Conservation (phyloP, 2,113 vertebrate species). For the Leuciscus idus region DNA sequence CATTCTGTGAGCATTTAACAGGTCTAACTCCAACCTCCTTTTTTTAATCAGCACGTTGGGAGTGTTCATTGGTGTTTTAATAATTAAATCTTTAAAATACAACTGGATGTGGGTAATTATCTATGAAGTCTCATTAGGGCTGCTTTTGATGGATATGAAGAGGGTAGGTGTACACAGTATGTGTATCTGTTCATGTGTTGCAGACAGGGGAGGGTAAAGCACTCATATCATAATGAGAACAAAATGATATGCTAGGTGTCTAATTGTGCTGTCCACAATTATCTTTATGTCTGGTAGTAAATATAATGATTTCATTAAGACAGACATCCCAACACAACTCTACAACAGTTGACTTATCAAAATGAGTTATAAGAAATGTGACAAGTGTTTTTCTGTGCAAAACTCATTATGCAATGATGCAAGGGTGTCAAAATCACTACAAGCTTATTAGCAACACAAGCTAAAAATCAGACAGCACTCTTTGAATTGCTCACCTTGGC, state of each 20-base stretch:
- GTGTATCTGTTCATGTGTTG: constrained; percentile 26
- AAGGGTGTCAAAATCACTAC: not conserved
- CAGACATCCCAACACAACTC: not conserved
- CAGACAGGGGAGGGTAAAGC: not conserved
- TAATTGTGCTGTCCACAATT: constrained; percentile 26
- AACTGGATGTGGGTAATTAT: constrained; percentile 41
- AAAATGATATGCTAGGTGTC: not conserved
- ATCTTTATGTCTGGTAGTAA: constrained; percentile 14
- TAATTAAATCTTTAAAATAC: constrained; percentile 33
- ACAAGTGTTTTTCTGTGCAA: not conserved
- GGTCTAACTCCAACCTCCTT: not conserved
- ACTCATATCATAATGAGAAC: constrained; percentile 8
- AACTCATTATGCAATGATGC: not conserved
- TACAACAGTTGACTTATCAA: not conserved
- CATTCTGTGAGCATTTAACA: constrained; percentile 35
- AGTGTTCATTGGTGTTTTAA: constrained; percentile 18
- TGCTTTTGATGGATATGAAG: not conserved
- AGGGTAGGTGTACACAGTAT: not conserved
- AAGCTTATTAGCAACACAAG: not conserved
- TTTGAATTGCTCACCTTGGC: not conserved
- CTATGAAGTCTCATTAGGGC: constrained; percentile 18
- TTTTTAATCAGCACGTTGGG: constrained; percentile 32
- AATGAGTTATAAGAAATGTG: not conserved
- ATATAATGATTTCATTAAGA: not conserved
- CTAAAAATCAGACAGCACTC: not conserved